phyloP scores from a whole-genome alignment of 2,888 invertebrate species.

The Sturmia bella region DNA sequence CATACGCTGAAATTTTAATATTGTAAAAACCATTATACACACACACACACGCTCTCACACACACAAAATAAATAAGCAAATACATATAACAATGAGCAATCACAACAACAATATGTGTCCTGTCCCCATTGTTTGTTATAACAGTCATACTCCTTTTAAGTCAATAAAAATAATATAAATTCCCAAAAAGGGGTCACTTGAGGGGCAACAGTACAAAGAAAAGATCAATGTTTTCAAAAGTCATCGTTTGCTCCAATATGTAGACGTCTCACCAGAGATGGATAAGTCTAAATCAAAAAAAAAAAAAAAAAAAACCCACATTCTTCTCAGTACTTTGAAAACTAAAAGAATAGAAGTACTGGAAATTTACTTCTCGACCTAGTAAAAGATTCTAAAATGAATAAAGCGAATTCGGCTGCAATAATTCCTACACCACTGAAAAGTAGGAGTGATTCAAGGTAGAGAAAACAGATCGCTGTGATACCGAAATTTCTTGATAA shows the following conservation, averaged over 20 bases:
- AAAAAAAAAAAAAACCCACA: too few relatives aligned
- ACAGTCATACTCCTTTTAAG: constrained; percentile 39
- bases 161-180: constrained; percentile 51
- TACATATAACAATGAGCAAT: constrained; percentile 48
- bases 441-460: too few relatives aligned
- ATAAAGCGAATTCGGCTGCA: too few relatives aligned
- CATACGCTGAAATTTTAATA: too few relatives aligned
- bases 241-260: constrained; percentile 5
- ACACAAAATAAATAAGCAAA: constrained; percentile 38
- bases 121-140: not conserved
- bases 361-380: too few relatives aligned
- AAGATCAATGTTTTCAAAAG: constrained; percentile 45
- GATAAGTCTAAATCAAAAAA: not conserved
- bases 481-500: too few relatives aligned
- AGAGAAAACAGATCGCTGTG: too few relatives aligned
- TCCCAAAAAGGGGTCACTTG: constrained; percentile 50
- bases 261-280: constrained; percentile 6
- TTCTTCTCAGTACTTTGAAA: too few relatives aligned
- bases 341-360: too few relatives aligned
- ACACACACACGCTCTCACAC: constrained; percentile 26
- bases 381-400: too few relatives aligned
- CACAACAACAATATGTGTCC: constrained; percentile 35
- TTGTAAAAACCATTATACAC: too few relatives aligned
- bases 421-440: too few relatives aligned
- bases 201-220: constrained; percentile 42